Evolutionary conservation across 2,797 vertebrate species (phyloP), one percentile per base, ranked within the genome.

Genomic region (Denticeps clupeoides): DNA sequence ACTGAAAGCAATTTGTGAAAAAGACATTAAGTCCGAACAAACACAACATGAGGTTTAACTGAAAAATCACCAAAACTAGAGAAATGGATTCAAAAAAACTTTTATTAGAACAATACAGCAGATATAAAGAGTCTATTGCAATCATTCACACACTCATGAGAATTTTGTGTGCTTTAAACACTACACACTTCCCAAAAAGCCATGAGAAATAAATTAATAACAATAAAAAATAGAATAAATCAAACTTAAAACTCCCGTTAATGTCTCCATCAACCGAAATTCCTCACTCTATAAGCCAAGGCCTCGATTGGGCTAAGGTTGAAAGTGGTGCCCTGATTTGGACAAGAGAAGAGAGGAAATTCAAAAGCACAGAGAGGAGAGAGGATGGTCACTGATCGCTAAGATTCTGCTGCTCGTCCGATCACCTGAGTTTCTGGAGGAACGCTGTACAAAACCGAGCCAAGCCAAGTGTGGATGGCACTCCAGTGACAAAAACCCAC

Each of bases 21-120:
- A 3, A 2, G 5, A 9, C 1, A 9, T 26, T 25, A 3, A 8
- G 25, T 8, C 6, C 9, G 25, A 25, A 7, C 7, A 26, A 26
- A 26, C 26, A 26, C 25, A 7, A 25, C n/a, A 7, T 7, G 24
- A 25, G 24, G 7, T 25, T 25, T 7, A 25, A 3, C n/a, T n/a
- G 25, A 1, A 25, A 25, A 8, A 7, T 25, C 8, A 25, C 24
- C 27, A 1, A 31, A 10, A 13, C 2, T n/a, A 21, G 19, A 12
- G 7, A 5, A 9, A 53, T 35, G 27, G 63, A 69, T 65, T 76
- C 58, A n/a, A 56, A 75, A 82, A 81, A 73, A 62, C 3, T 62
- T 82, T 79, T 79, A 82, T 81, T 83, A 78, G 71, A 81, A 81
- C 77, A 77, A 73, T 77, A 81, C 78, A 81, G 81, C 78, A 82